Evolutionary conservation across 1,140 invertebrate genomes (phyloP).

Genomic region (Ceratitis capitata): DNA sequence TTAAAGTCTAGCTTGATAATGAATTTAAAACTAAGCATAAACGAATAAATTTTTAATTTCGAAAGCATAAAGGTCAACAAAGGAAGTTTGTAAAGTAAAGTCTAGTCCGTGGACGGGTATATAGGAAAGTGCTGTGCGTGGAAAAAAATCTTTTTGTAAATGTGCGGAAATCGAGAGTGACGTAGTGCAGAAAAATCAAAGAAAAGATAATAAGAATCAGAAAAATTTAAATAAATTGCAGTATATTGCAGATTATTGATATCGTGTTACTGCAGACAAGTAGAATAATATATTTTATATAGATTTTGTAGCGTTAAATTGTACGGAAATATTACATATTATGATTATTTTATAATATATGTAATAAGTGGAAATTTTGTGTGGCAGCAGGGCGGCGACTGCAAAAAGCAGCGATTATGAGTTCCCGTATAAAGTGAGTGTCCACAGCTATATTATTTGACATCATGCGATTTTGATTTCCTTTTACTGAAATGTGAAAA

Average conservation of each 20-base stretch:
- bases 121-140: neutral
- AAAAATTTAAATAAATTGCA: neutral
- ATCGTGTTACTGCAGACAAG: too few relatives aligned
- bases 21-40: neutral
- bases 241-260: neutral
- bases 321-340: neutral
- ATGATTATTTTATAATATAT: neutral
- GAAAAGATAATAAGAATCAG: constrained; percentile 16
- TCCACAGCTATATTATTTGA: neutral
- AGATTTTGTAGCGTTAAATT: neutral
- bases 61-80: neutral
- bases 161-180: constrained; percentile 18
- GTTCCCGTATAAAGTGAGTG: constrained; percentile 29
- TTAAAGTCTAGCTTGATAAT: neutral
- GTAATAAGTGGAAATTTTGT: neutral
- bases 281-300: neutral
- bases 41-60: neutral
- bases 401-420: neutral
- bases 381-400: constrained; percentile 15
- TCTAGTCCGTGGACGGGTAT: neutral
- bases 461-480: too few relatives aligned
- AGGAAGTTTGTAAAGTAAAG: neutral
- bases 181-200: neutral
- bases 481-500: too few relatives aligned
- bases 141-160: neutral